phyloP scores from a whole-genome alignment of 2,888 invertebrate species.

The Phoenoteleia sp. region DNA sequence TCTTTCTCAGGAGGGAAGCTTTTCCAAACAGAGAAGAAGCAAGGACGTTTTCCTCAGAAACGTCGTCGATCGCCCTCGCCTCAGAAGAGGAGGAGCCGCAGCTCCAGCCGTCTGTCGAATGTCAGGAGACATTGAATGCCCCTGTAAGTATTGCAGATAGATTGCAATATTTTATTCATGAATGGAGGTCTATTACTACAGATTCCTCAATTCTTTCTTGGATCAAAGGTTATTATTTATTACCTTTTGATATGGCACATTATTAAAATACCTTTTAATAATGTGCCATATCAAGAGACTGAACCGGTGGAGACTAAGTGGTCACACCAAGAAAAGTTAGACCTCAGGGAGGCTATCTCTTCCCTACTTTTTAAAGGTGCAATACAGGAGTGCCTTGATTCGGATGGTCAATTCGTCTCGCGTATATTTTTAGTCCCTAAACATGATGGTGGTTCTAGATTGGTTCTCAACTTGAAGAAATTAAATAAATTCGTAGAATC shows the following conservation, averaged over 20 bases:
- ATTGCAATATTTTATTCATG: neutral
- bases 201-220: neutral
- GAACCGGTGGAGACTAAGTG: neutral
- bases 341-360: too few relatives aligned
- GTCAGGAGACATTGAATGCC: neutral
- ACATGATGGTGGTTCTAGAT: conserved; percentile 15
- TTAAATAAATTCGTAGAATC: conserved; percentile 9
- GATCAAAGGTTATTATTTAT: neutral
- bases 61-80: too few relatives aligned
- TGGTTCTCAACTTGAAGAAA: conserved; percentile 55
- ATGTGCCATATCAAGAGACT: neutral
- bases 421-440: conserved; percentile 17
- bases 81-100: too few relatives aligned
- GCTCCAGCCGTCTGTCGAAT: too few relatives aligned
- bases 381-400: too few relatives aligned
- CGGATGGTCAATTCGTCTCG: too few relatives aligned
- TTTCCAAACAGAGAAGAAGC: too few relatives aligned
- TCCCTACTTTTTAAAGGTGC: too few relatives aligned
- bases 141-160: neutral
- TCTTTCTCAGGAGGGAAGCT: too few relatives aligned
- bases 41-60: too few relatives aligned
- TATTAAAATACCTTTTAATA: neutral
- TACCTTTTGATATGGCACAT: too few relatives aligned
- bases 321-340: neutral
- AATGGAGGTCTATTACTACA: neutral